Evolutionary conservation across 2,888 invertebrate genomes (phyloP), one percentile per base, ranked within the genome.

Genomic region (Plagodis pulveraria): DNA sequence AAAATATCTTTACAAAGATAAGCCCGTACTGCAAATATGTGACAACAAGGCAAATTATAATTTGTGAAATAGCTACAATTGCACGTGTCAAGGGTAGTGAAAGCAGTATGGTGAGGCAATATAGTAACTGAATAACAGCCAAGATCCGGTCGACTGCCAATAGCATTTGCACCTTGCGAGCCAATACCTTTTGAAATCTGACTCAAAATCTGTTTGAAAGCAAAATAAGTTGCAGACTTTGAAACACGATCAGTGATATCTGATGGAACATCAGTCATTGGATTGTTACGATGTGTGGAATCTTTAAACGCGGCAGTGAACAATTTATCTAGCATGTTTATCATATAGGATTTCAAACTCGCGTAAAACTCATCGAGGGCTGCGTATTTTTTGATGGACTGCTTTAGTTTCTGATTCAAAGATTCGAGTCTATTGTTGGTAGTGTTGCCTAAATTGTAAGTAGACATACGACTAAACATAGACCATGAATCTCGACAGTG

Each of bases 341-440:
- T 11, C 22, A 42, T 38, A 40, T 53, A 38, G 10, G 41, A 41
- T 40, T 46, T 53, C 32, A 47, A 47, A 32, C 34, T 34, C 11
- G 11, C 11, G 8, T 34, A 49, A 49, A 47, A 44, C 22, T 22
- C 22, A 22, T 22, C 22, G 22, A 48, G 49, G 7, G 36, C 32
- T 35, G 36, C 35, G 11, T 49, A 55, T 36, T 48, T 55, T 50
- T 40, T 40, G 41, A 50, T 50, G 34, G 40, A 38, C 40, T 50
- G 42, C 34, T 50, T 50, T 42, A 50, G 35, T 43, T 56, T 56
- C 47, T 56, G 55, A 42, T 49, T 55, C n/a, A 55, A 35, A n/a
- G 55, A 56, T 32, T 55, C 49, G 34, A 55, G 11, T 48, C 55
- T 42, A 10, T 56, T 43, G 36, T 49, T 56, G 9, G 50, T 50